phyloP scores from a whole-genome alignment of 2,888 invertebrate species.

The Cotesia congregata region DNA sequence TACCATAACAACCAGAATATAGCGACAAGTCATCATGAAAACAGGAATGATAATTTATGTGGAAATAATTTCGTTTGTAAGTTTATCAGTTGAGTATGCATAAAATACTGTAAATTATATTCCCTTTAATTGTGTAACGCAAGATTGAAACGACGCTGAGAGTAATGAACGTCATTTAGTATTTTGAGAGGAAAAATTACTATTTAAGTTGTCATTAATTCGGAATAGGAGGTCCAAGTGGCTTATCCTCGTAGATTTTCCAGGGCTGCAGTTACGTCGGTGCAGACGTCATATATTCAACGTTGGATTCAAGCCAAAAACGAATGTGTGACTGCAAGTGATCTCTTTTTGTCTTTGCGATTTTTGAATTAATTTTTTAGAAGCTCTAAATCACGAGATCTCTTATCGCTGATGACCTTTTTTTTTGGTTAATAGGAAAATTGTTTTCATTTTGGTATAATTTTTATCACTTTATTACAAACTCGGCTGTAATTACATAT shows the following conservation, averaged over 20 bases:
- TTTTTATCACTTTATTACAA: background rate
- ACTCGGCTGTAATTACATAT: background rate
- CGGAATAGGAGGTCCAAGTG: conserved; percentile 20
- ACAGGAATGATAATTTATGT: conserved; percentile 37
- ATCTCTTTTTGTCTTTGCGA: conserved; percentile 3
- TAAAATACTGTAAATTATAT: background rate
- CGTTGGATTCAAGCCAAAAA: conserved; percentile 46
- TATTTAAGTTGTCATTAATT: background rate
- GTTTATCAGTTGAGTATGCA: conserved; percentile 11
- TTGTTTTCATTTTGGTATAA: no score
- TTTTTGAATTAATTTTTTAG: conserved; percentile 6
- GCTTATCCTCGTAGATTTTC: conserved; percentile 14
- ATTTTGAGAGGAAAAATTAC: background rate
- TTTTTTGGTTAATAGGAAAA: no score
- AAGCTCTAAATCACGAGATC: background rate
- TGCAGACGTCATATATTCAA: conserved; percentile 52
- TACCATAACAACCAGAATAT: conserved; percentile 43
- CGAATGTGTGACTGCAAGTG: conserved; percentile 31
- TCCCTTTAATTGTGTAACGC: background rate
- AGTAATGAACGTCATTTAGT: background rate
- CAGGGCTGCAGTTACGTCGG: conserved; percentile 47
- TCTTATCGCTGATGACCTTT: background rate
- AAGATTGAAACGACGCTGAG: background rate
- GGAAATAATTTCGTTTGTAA: conserved; percentile 24
- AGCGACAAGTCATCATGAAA: conserved; percentile 30